Percentiles rank a stretch among this genome's conserved stretches.
Conservation (phyloP, 2,797 vertebrate species). For the Hoplostethus mediterraneus region DNA sequence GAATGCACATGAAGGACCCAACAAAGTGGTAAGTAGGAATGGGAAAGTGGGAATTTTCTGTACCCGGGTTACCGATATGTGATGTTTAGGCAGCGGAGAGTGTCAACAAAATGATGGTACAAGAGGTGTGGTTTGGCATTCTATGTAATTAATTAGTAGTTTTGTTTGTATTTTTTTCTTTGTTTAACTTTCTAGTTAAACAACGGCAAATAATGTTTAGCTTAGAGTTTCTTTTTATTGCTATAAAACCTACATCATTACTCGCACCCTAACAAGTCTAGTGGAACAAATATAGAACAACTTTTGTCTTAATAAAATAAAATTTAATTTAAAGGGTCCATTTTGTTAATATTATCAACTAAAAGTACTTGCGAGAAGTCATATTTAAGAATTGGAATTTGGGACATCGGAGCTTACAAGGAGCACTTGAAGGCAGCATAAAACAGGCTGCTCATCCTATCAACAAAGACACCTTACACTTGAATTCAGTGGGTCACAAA, state of each 20-base stretch:
- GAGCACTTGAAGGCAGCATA: conserved; percentile 26
- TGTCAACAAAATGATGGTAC: too few relatives aligned
- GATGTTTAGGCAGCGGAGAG: too few relatives aligned
- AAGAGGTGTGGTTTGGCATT: too few relatives aligned
- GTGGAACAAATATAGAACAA: too few relatives aligned
- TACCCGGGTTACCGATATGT: neutral
- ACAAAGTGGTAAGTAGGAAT: conserved; percentile 11
- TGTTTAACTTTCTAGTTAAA: too few relatives aligned
- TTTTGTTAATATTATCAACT: conserved; percentile 1
- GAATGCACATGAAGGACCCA: neutral
- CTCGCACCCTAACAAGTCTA: too few relatives aligned
- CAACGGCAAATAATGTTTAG: too few relatives aligned
- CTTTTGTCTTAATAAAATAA: neutral
- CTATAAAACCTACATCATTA: too few relatives aligned
- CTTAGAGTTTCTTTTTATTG: too few relatives aligned
- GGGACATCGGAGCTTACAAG: conserved; percentile 14
- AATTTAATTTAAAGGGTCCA: neutral
- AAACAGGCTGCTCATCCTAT: conserved; percentile 33
- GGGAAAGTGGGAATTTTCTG: neutral
- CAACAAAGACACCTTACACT: conserved; percentile 22
- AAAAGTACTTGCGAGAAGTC: neutral
- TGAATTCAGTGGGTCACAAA: conserved; percentile 44
- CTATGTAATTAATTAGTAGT: too few relatives aligned
- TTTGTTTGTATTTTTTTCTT: too few relatives aligned
- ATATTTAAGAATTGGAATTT: neutral